Conservation (phyloP, 2,113 vertebrate species). For the Paradoxurus hermaphroditus region DNA sequence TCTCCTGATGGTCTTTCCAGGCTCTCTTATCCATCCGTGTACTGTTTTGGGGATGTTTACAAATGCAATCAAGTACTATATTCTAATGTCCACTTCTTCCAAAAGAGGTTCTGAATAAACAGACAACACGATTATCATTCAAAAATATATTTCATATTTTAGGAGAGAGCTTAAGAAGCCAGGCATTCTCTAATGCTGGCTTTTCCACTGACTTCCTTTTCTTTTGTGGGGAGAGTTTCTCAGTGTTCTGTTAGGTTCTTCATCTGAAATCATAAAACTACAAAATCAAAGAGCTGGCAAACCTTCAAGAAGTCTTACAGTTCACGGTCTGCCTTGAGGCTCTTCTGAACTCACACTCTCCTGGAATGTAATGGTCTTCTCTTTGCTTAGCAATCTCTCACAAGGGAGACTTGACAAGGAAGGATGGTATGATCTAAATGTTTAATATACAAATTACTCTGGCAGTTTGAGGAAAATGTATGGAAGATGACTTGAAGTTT, state of each 20-base stretch:
- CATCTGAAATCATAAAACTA: slow-evolving; percentile 29
- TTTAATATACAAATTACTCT: slow-evolving; percentile 79
- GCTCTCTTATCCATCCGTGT: not conserved
- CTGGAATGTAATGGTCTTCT: slow-evolving; percentile 59
- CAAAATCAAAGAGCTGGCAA: slow-evolving; percentile 7
- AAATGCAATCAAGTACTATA: not conserved
- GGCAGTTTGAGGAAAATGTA: slow-evolving; percentile 74
- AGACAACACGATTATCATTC: not conserved
- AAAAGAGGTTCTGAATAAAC: slow-evolving; percentile 29
- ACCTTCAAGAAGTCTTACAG: slow-evolving; percentile 29
- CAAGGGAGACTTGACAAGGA: slow-evolving; percentile 65
- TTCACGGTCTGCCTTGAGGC: slow-evolving; percentile 46
- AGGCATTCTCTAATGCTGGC: not conserved
- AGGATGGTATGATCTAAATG: slow-evolving; percentile 75
- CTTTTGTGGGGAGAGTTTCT: not conserved
- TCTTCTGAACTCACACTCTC: slow-evolving; percentile 59
- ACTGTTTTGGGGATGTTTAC: not conserved
- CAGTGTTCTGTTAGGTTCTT: not conserved
- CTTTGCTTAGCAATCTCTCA: slow-evolving; percentile 49
- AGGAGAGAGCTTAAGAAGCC: not conserved
- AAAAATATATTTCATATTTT: slow-evolving; percentile 1
- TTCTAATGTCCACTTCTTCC: not conserved
- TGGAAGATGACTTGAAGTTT: slow-evolving; percentile 76
- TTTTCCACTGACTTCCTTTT: not conserved
- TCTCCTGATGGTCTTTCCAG: not conserved